Base-by-base conservation (phyloP, 2,113 vertebrate genomes). In the Ageneiosus marmoratus region DNA sequence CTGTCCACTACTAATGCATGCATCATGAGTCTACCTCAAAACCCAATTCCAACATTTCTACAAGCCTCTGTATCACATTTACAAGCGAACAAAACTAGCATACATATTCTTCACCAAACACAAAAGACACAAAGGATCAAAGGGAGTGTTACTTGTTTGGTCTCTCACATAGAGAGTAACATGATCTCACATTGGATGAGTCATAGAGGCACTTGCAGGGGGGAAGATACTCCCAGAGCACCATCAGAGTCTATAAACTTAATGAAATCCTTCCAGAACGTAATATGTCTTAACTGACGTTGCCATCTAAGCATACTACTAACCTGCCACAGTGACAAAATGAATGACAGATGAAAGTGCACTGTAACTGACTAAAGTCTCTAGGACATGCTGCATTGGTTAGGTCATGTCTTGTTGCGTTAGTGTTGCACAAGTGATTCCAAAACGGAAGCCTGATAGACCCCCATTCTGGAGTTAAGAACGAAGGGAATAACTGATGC, bases 361-460 rank as follows among this genome's bases (percentile, higher is more conserved):
- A 88, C 83, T 48, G 81, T 46, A 73, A 93, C 92, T 91, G 88
- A 86, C 87, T 87, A 86, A 87, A 76, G 32, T 55, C 73, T 55
- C 11, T 55, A 76, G 85, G 89, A 92, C 91, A 88, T 88, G 86
- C 84, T 87, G 92, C 87, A 92, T 91, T 90, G 73, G 85, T 91
- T 90, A 88, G 86, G 83, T 83, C 83, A 81, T 37, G 87, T 91
- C 90, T 67, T 73, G 70, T 67, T 83, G 81, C 79, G 88, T 92
- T 90, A 90, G 74, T 83, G 85, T 80, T 55, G 83, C 86, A 85
- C 87, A 86, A 87, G 79, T 86, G 84, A 86, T 79, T 72, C 88
- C 84, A 74, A 88, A 87, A 84, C 83, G 16, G 81, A 83, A 48
- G 65, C 77, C 85, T 78, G 83, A 65, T 81, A 81, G 63, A 77